Conservation (phyloP, 2,797 vertebrate species). For the Serranus cabrilla region DNA sequence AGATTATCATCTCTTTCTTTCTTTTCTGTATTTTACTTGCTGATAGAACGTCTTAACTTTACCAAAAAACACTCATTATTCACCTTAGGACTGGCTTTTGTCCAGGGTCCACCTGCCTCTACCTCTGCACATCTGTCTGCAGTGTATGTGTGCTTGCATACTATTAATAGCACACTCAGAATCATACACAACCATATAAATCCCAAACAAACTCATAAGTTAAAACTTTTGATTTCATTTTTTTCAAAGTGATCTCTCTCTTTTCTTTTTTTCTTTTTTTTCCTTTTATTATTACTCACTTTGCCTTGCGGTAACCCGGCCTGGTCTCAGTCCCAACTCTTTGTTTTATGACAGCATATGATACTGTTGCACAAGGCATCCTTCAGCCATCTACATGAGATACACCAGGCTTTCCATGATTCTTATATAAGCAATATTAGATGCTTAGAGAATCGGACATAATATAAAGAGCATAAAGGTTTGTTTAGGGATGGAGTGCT, state of each 20-base stretch:
- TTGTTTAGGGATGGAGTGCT: no score
- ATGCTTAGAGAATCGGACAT: no score
- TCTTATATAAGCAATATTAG: no score
- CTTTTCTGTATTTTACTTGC: constrained; percentile 40
- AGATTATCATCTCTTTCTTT: constrained; percentile 57
- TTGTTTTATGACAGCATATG: no score
- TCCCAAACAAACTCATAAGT: neutral
- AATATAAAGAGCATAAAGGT: no score
- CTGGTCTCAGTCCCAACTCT: no score
- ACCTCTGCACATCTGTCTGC: constrained; percentile 10
- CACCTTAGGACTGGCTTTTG: constrained; percentile 23
- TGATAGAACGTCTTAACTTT: constrained; percentile 42
- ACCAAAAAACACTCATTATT: constrained; percentile 22
- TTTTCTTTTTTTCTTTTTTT: no score
- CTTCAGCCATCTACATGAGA: no score
- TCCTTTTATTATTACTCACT: no score
- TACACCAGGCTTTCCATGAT: no score
- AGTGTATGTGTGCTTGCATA: neutral
- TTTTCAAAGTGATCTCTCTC: neutral
- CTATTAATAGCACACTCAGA: constrained; percentile 12
- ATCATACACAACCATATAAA: constrained; percentile 1
- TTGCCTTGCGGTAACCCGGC: no score
- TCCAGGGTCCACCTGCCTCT: constrained; percentile 11
- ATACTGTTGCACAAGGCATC: no score
- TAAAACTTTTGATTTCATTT: neutral